These are phyloP conservation scores for Ophion costatus DNA, from an alignment of 2,888 invertebrate genomes.

Conservation along the genomic window DNA sequence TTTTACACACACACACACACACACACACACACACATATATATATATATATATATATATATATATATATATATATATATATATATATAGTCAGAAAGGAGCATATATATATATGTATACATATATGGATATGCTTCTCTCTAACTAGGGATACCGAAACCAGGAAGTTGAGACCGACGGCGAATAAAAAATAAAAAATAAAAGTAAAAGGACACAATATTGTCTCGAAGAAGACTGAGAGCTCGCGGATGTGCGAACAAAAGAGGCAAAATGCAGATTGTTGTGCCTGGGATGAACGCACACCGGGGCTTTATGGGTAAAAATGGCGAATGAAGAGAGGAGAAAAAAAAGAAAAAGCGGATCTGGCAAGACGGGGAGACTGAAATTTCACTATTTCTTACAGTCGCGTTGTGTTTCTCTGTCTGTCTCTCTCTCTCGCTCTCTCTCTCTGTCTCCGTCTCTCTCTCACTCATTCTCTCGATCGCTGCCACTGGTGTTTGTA, in stretches of 20 bases:
- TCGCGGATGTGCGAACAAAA: slow-evolving; percentile 53
- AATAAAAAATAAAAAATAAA: slow-evolving; percentile 4
- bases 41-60: slow-evolving; percentile 13
- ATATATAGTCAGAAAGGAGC: background rate
- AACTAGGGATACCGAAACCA: slow-evolving; percentile 16
- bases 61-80: background rate
- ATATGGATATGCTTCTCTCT: slow-evolving; percentile 26
- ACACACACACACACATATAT: too few species aligned
- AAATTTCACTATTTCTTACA: slow-evolving; percentile 61
- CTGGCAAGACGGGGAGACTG: slow-evolving; percentile 22
- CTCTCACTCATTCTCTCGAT: background rate
- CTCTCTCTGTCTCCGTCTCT: background rate
- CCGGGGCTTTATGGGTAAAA: slow-evolving; percentile 56
- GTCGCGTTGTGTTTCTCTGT: slow-evolving; percentile 32
- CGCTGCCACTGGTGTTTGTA: background rate
- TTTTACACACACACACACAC: slow-evolving; percentile 6
- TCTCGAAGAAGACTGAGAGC: slow-evolving; percentile 44
- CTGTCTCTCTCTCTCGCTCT: background rate
- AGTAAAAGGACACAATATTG: slow-evolving; percentile 50
- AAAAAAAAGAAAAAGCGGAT: slow-evolving; percentile 16
- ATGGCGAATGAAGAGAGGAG: slow-evolving; percentile 10
- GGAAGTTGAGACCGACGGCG: background rate
- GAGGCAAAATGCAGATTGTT: slow-evolving; percentile 62
- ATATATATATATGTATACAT: slow-evolving; percentile 20
- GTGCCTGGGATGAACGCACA: slow-evolving; percentile 56